Conservation (phyloP, 2,797 vertebrate species). For the Trachurus trachurus region DNA sequence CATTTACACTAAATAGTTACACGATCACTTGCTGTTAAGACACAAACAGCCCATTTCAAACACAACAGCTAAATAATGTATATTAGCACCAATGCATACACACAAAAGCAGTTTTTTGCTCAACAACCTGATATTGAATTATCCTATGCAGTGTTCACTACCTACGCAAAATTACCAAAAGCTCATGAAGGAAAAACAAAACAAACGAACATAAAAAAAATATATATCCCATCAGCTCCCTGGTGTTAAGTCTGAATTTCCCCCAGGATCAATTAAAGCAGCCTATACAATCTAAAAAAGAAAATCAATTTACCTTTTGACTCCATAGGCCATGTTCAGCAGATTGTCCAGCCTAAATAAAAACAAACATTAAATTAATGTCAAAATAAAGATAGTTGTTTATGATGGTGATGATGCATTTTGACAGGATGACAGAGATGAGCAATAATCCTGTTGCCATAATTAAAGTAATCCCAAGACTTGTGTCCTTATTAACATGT, state of each 20-base stretch:
- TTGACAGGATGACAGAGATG: constrained; percentile 61
- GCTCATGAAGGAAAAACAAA: constrained; percentile 25
- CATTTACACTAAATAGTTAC: constrained; percentile 39
- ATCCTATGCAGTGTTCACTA: constrained; percentile 49
- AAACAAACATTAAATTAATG: constrained; percentile 64
- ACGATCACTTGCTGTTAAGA: constrained; percentile 27
- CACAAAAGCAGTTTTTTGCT: constrained; percentile 34
- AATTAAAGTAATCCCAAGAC: constrained; percentile 12
- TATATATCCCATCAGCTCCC: constrained; percentile 27
- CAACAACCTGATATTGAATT: constrained; percentile 42
- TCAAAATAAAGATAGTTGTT: not conserved
- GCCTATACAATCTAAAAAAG: constrained; percentile 15
- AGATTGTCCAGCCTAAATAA: constrained; percentile 98
- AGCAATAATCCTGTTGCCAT: constrained; percentile 46
- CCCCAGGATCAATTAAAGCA: constrained; percentile 37
- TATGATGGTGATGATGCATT: constrained; percentile 36
- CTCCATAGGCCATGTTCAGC: constrained; percentile 99
- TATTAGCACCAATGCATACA: constrained; percentile 18
- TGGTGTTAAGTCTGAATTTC: constrained; percentile 22
- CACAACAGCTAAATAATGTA: constrained; percentile 27
- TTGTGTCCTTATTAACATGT: constrained; percentile 27
- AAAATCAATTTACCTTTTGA: constrained; percentile 93
- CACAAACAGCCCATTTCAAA: constrained; percentile 30
- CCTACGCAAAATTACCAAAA: constrained; percentile 42
- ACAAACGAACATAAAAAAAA: constrained; percentile 13